Evolutionary conservation across 2,797 vertebrate species (phyloP), one percentile per base, ranked within the genome.

Genomic region (Syngnathus rostellatus): DNA sequence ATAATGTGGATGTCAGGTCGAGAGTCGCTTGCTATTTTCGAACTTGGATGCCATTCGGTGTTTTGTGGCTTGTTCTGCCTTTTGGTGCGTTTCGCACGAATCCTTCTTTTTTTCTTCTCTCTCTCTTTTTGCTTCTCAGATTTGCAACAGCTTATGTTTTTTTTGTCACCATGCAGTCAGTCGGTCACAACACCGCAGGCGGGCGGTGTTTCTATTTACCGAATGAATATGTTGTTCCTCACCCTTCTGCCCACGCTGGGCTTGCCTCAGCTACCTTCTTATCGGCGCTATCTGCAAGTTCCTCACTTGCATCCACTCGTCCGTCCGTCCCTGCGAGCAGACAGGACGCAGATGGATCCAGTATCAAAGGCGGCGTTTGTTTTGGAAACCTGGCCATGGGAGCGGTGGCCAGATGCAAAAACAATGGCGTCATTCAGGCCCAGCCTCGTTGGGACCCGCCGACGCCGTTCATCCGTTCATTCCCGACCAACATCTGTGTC

Each of bases 281-380:
- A 45, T 62, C 60, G 21, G 41, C 14, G 23, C 60, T 38, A 57
- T 39, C 64, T 46, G 62, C 3, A 41, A 64, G 37, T 55, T 65
- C 48, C n/a, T 65, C 41, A 23, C 11, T 65, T 70, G 65, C 64
- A 46, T 77, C 60, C 60, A 17, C 7, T 46, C 21, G 45, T 62
- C 40, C 40, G 1, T 65, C 53, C 54, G 7, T 7, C 59, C 68
- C 71, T 68, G 64, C 12, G 71, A 74, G 41, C 71, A 60, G 72
- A 73, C 66, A 19, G 58, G 73, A 79, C 74, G 73, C 51, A 62
- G 69, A 71, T 50, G 66, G 72, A 71, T 75, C 68, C 51, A 0
- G 62, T 83, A 76, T 85, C 83, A 75, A 69, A 74, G 72, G 62
- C 70, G 72, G n/a, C 70, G 40, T 84, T 83, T 84, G 79, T 81